phyloP scores from a whole-genome alignment of 2,113 vertebrate genomes.

The Cinclus cinclus region DNA sequence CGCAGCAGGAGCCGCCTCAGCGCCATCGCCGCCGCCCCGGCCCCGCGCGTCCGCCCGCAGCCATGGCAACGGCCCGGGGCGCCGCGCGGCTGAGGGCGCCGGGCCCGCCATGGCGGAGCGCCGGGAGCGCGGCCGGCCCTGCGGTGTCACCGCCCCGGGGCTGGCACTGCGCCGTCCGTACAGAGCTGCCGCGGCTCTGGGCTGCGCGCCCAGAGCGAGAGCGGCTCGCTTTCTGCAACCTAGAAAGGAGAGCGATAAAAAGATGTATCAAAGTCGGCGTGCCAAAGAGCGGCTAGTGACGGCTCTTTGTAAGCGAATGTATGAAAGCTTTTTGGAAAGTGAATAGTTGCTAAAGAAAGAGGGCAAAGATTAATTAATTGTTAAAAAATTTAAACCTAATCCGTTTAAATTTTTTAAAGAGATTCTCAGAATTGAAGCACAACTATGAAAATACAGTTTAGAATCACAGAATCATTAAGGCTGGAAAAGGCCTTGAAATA shows the following conservation, averaged over 20 bases:
- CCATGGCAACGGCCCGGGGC: constrained; percentile 56
- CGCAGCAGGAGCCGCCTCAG: constrained; percentile 86
- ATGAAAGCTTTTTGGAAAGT: background rate
- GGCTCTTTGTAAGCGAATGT: fast-evolving
- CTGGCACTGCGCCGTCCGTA: fast-evolving
- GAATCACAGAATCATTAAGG: background rate
- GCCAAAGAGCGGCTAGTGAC: too few species aligned
- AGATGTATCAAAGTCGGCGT: fast-evolving
- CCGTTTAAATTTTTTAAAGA: background rate
- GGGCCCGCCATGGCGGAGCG: fast-evolving
- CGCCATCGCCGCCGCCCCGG: constrained; percentile 67
- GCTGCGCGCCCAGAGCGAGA: too few species aligned
- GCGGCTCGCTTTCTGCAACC: too few species aligned
- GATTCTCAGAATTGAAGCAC: background rate
- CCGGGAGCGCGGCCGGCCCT: too few species aligned
- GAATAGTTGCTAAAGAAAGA: background rate
- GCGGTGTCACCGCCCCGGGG: too few species aligned
- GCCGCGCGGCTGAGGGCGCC: background rate
- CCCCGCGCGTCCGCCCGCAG: constrained; percentile 51
- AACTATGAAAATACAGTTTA: background rate
- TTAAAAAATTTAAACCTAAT: fast-evolving
- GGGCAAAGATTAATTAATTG: background rate
- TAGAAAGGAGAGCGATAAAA: background rate
- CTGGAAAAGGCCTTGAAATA: background rate
- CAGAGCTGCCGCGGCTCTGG: background rate